Evolutionary conservation across 2,797 vertebrate species (phyloP), one percentile per base, ranked within the genome.

Genomic region (Neostethus bicornis): DNA sequence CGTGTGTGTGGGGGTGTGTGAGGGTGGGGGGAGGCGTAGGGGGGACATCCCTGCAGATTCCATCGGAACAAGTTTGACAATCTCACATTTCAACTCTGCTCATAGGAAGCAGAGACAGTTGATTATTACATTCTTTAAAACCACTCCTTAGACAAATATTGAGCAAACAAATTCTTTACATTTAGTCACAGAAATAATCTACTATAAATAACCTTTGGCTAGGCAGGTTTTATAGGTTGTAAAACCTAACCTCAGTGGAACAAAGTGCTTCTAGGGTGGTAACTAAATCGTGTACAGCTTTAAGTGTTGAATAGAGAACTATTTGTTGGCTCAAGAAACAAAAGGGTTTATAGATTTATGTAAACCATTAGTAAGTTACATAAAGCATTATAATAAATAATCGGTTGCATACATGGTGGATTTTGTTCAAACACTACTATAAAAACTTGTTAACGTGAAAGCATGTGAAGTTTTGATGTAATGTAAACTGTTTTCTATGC

Each of bases 71-170:
- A 34, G 54, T 70, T 63, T 51, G 28, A 23, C 37, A 28, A 21
- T 28, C 31, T 25, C 2, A 1, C 32, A 45, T 29, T 62, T 69
- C 60, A 64, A 16, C 29, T 46, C 19, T 24, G 20, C 50, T 26
- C 25, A 60, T 11, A 19, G 0, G 0, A 51, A 5, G 6, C 20
- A 47, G 48, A 52, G 41, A 42, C 17, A 54, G 50, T 14, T 8
- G 64, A 75, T 72, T 67, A 32, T 48, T 38, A 44, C 28, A 34
- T 23, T 7, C 44, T 42, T n/a, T 1, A 31, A 23, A 51, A 55
- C 72, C 75, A 66, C 85, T 64, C 80, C 80, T 53, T 70, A 1
- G 7, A 44, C 20, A 56, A 77, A 69, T 1, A 24, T 75, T 84
- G 32, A 2, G 19, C 53, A 44, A 42, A 68, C 29, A 26, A 54